These are phyloP conservation scores for Formica selysi DNA, from an alignment of 1,140 invertebrate genomes.

Conservation along the genomic window DNA sequence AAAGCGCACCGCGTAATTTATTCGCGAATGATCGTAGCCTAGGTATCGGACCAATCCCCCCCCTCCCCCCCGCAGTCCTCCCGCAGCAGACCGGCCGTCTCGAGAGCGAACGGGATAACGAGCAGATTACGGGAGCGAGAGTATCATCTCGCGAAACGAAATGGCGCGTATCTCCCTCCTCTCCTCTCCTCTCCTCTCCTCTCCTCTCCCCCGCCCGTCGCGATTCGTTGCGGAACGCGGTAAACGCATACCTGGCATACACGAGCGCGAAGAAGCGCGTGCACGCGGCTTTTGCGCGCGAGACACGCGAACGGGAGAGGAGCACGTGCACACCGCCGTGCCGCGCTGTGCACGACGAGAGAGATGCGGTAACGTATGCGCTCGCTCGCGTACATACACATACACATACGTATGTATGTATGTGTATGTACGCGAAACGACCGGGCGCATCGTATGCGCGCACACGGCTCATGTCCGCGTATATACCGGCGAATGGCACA, in stretches of 20 bases:
- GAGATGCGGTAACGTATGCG: constrained; percentile 17
- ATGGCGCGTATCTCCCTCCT: constrained; percentile 36
- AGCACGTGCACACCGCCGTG: constrained; percentile 43
- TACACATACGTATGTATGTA: neutral
- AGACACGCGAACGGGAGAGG: constrained; percentile 34
- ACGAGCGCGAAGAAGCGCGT: constrained; percentile 61
- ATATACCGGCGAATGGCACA: constrained; percentile 39
- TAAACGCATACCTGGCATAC: constrained; percentile 55
- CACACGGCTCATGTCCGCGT: constrained; percentile 40
- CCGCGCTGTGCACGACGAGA: constrained; percentile 5
- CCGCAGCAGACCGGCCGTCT: constrained; percentile 11
- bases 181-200: neutral
- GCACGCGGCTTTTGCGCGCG: constrained; percentile 55
- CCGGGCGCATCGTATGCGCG: constrained; percentile 33
- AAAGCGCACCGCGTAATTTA: constrained; percentile 62
- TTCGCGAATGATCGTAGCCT: constrained; percentile 45
- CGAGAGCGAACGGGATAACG: constrained; percentile 63
- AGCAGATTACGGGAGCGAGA: constrained; percentile 66
- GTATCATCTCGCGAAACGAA: constrained; percentile 58
- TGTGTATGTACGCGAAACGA: neutral
- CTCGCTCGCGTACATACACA: neutral
- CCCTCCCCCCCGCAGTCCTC: constrained; percentile 34
- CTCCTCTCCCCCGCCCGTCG: neutral
- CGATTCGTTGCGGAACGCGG: constrained; percentile 65
- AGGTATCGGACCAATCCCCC: constrained; percentile 19